Evolutionary conservation across 1,140 invertebrate species (phyloP).

Genomic region (Meloidogyne hapla): DNA sequence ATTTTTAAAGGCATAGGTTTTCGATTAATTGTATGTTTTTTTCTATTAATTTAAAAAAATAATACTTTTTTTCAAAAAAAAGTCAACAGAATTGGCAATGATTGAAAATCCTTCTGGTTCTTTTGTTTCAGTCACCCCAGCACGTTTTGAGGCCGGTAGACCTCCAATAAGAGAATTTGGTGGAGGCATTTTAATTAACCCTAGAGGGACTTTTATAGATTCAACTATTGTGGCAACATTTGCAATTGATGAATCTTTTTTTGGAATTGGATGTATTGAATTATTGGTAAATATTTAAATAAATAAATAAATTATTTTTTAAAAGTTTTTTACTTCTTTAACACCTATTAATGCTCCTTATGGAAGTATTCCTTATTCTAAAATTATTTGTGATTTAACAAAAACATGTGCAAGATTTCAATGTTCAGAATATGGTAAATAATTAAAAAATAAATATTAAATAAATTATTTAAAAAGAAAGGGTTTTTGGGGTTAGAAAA

Average conservation of each 20-base stretch:
- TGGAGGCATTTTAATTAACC: conserved; percentile 11
- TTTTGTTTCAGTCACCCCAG: background rate
- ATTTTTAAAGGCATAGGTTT: background rate
- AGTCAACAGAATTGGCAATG: conserved; percentile 10
- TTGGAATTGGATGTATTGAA: conserved; percentile 17
- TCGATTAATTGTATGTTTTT: background rate
- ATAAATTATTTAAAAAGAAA: too few species aligned
- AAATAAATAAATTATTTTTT: background rate
- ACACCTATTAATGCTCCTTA: conserved; percentile 7
- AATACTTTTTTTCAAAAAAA: background rate
- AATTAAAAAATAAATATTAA: background rate
- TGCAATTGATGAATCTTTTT: conserved; percentile 14
- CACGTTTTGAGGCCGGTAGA: conserved; percentile 4
- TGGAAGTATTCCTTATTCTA: background rate
- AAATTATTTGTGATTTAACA: conserved; percentile 12
- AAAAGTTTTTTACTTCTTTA: conserved; percentile 14
- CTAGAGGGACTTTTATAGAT: conserved; percentile 12
- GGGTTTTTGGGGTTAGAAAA: too few species aligned
- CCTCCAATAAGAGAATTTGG: conserved; percentile 9
- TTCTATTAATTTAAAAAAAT: background rate
- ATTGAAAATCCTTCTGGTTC: background rate
- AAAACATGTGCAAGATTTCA: background rate
- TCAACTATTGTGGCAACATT: conserved; percentile 8
- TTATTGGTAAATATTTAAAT: conserved; percentile 11
- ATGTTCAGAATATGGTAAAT: conserved; percentile 4